Conservation (phyloP, 2,888 invertebrate genomes). For the Limenitis camilla region DNA sequence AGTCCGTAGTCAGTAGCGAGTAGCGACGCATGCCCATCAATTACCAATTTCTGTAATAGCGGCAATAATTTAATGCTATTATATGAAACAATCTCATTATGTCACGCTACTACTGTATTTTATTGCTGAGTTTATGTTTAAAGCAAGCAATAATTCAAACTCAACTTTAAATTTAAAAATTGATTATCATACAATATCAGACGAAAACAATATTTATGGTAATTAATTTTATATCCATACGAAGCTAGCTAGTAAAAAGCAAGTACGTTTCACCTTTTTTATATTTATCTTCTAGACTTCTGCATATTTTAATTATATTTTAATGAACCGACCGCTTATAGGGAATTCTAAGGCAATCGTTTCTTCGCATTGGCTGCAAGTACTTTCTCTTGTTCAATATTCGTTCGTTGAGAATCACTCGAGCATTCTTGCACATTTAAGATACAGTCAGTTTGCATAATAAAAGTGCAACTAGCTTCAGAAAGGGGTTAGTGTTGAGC, state of each 20-base stretch:
- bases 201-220: too few relatives aligned
- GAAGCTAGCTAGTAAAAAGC: too few relatives aligned
- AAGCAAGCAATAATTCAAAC: too few relatives aligned
- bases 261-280: background rate
- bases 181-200: too few relatives aligned
- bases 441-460: background rate
- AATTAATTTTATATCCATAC: too few relatives aligned
- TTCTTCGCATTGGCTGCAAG: background rate
- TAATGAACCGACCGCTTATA: background rate
- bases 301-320: background rate
- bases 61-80: too few relatives aligned
- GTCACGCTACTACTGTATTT: too few relatives aligned
- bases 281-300: background rate
- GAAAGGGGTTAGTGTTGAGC: background rate
- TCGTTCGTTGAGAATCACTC: constrained; percentile 3
- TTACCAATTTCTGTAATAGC: too few relatives aligned
- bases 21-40: too few relatives aligned
- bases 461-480: background rate
- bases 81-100: too few relatives aligned
- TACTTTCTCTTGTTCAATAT: constrained; percentile 7
- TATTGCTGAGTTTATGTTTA: too few relatives aligned
- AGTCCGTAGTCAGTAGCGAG: background rate
- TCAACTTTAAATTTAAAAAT: too few relatives aligned
- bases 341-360: background rate
- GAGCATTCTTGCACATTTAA: constrained; percentile 4